Evolutionary conservation across 2,797 vertebrate species (phyloP), one percentile per base, ranked within the genome.

Genomic region (Valencia hispanica): DNA sequence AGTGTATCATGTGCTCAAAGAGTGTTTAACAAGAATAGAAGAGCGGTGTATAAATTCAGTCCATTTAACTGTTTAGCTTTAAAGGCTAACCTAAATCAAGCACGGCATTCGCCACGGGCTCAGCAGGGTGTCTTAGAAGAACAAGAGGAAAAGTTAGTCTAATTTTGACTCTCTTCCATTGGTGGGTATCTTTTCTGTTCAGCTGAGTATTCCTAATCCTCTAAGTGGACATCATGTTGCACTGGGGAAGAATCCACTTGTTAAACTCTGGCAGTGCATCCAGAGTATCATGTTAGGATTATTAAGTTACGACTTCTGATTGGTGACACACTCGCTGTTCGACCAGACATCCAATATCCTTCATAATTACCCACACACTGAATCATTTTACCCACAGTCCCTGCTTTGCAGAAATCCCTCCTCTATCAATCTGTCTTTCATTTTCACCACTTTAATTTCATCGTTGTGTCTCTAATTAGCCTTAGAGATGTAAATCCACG

Each of bases 401-500:
- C 15, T 14, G 45, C 71, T 55, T 70, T 75, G 81, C 71, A 70
- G 73, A 81, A 61, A 75, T 72, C 78, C 79, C 73, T 81, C 79
- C 65, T 87, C 75, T 74, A 22, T 91, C 85, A 59, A 45, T 79
- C 78, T 73, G 50, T 73, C 84, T 84, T 87, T 88, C 84, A 86
- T 90, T 90, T 84, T 73, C 80, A 73, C 68, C 75, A 47, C 83
- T 90, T 89, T 85, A 87, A 91, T 90, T 89, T 88, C 83, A 83
- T 88, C 88, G 88, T 87, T 89, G 85, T 51, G 74, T 85, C 84
- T 86, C 82, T 91, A 92, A 92, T 93, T 90, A 91, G 69, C 83
- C 82, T 25, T 72, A 79, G 78, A 84, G 81, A 90, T 91, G 87
- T 86, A 87, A 89, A 89, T 83, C 83, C 79, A 78, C 75, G 84